Base-by-base conservation (phyloP, 2,113 vertebrate species). In the Chitala chitala region DNA sequence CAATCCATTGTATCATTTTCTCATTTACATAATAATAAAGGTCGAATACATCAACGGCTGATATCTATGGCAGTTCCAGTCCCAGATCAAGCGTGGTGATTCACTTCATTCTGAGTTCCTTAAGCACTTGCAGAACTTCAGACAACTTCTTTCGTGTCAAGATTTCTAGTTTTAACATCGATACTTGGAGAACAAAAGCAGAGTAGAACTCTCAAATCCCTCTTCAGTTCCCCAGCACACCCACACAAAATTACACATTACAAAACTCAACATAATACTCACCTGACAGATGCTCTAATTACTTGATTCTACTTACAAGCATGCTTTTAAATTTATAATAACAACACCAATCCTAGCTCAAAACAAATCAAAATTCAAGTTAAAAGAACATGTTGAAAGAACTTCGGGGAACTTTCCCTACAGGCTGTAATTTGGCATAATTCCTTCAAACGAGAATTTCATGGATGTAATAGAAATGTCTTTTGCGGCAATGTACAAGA, bases 41-140 rank as follows among this genome's bases (percentile, higher is more conserved):
- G 36, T 65, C 20, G n/a, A 38, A 22, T 8, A 36, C 17, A 65
- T 40, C n/a, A 48, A 44, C 17, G 59, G 15, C 5, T 64, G 9
- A 64, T 1, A 64, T 44, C 42, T n/a, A 24, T 44, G 38, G 6
- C 36, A 26, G 46, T 40, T 6, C 15, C 46, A 48, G 8, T 5
- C 64, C 22, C 42, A 36, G 38, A 63, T 20, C 38, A 63, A 36
- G 31, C 59, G 38, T 22, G 59, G 38, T 63, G 33, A 46, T n/a
- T n/a, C 59, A 33, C 59, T 38, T 36, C 8, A 7, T 36, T 63
- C 33, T 36, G 2, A 20, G 33, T 33, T 63, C 59, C 5, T 17
- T 20, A 29, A 63, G 31, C 59, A 63, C 15, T n/a, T 63, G 59
- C 17, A 63, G 33, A 5, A 63, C 59, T 63, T 63, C 33, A 63